Evolutionary conservation across 2,113 vertebrate species (phyloP).

Genomic region (Chiloscyllium plagiosum): DNA sequence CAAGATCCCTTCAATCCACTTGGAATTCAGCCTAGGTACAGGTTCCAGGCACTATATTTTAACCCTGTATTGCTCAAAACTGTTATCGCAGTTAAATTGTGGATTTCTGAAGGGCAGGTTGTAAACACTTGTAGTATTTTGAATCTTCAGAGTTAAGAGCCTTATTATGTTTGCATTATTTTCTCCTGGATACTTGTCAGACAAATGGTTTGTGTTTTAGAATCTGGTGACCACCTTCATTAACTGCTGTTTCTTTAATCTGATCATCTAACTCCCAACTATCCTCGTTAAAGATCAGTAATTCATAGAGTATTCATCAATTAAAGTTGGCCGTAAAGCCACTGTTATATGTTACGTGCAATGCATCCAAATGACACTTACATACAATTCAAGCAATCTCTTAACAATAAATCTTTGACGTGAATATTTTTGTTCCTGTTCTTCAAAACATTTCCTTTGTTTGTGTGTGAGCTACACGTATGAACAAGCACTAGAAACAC

Average conservation of each 20-base stretch:
- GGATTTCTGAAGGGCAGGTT: not conserved
- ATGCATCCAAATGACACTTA: not conserved
- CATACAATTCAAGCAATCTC: not conserved
- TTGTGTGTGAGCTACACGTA: not conserved
- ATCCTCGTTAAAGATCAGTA: not conserved
- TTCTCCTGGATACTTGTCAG: not conserved
- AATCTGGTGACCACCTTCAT: not conserved
- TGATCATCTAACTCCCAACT: not conserved
- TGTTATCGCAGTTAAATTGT: not conserved
- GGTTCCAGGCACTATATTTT: not conserved
- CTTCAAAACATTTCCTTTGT: not conserved
- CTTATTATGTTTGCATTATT: not conserved
- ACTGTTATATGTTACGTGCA: not conserved
- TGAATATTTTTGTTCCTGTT: not conserved
- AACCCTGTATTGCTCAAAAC: not conserved
- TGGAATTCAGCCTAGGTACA: too few species aligned
- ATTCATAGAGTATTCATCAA: not conserved
- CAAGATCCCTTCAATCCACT: too few species aligned
- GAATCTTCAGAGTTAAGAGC: not conserved
- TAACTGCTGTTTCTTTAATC: not conserved
- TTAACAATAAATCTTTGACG: not conserved
- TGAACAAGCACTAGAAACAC: not conserved
- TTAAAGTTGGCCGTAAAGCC: not conserved
- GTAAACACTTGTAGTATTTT: not conserved
- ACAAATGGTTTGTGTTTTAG: not conserved